Evolutionary conservation across 2,888 invertebrate genomes (phyloP), one percentile per base, ranked within the genome.

Genomic region (Spilosoma lubricipeda): DNA sequence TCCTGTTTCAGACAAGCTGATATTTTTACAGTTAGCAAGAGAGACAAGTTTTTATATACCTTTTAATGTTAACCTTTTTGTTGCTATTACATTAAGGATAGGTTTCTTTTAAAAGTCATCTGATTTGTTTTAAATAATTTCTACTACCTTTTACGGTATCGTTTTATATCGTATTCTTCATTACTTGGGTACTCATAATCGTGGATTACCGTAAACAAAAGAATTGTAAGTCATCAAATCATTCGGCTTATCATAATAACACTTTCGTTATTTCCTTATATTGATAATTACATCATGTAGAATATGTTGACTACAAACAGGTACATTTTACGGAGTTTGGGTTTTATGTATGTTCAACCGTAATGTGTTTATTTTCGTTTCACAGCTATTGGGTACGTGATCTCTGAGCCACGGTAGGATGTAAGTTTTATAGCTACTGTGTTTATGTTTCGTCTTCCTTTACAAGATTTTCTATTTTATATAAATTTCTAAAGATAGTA

Each of bases 341-440:
- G 39, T 70, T 70, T 70, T 56, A 20, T n/a, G 59, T 56, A 69
- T 70, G 56, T 23, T 33, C 69, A 39, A 56, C 69, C n/a, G 39
- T 36, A 69, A 69, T 70, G 69, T 70, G 69, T 70, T 70, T 70
- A 70, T 70, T 36, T 70, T 70, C 36, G 36, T 59, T 70, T 27
- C 69, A n/a, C 36, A 27, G 56, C 69, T 70, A 70, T 59, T 70
- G 69, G 39, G 52, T 59, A 70, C 69, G 69, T 70, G 69, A 70
- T 70, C 69, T 70, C 27, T 11, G 39, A 70, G 59, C 36, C 39
- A 70, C n/a, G 27, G 9, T 27, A 70, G 27, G 52, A 39, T 56
- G 18, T 39, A 56, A 70, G 36, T 70, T 59, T 70, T 70, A 52
- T 56, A 23, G 63, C 30, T 63, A 18, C 63, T 63, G 63, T 65